Evolutionary conservation across 2,797 vertebrate genomes (phyloP).

Genomic region (Toxotes lorentzi): DNA sequence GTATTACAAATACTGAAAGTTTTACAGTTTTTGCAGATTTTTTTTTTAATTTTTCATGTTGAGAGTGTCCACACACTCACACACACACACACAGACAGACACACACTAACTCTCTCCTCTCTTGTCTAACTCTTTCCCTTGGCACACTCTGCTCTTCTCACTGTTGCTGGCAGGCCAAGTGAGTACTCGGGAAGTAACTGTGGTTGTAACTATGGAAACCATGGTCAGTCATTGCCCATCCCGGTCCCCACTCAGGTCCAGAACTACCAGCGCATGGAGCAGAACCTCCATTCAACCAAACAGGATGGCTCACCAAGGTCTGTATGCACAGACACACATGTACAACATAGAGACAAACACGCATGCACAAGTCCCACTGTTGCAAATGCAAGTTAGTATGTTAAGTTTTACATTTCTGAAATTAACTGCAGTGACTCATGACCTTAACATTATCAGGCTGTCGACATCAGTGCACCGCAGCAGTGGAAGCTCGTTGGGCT

Average conservation of each 20-base stretch:
- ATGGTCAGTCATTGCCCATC: conserved; percentile 92
- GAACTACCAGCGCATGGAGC: conserved; percentile 97
- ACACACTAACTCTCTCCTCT: conserved; percentile 4
- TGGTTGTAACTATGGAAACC: conserved; percentile 79
- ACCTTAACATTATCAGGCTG: conserved; percentile 73
- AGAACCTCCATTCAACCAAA: conserved; percentile 90
- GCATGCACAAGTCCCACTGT: background rate
- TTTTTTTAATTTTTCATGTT: no score
- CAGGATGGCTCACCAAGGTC: conserved; percentile 89
- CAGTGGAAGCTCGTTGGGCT: conserved; percentile 88
- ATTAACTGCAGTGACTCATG: background rate
- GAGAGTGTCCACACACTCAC: background rate
- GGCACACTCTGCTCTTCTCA: conserved; percentile 51
- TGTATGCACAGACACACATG: conserved; percentile 53
- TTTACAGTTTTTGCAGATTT: background rate
- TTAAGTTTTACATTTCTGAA: background rate
- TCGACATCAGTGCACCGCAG: conserved; percentile 83
- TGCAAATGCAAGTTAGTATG: background rate
- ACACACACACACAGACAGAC: conserved; percentile 16
- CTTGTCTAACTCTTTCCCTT: conserved; percentile 40
- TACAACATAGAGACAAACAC: background rate
- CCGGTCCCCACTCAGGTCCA: conserved; percentile 96
- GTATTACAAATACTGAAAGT: background rate
- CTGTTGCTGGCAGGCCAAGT: conserved; percentile 80
- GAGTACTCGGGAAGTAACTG: conserved; percentile 87